phyloP scores from a whole-genome alignment of 2,113 vertebrate genomes.

The Lethenteron camtschaticum region DNA sequence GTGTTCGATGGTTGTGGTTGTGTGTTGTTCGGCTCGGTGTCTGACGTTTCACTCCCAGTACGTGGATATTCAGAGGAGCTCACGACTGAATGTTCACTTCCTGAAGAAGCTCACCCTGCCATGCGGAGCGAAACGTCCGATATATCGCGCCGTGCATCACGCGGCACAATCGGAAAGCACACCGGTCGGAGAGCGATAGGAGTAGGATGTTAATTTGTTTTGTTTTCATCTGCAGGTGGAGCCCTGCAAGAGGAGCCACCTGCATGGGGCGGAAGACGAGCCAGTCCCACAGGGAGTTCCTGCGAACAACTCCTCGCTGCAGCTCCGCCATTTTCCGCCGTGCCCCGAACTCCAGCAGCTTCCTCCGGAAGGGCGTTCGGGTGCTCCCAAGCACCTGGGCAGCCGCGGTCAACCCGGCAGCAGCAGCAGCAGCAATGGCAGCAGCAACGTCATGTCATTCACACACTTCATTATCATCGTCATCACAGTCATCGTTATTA shows the following conservation, averaged over 20 bases:
- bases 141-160: too few relatives aligned
- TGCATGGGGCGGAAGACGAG: constrained; percentile 37
- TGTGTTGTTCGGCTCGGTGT: too few relatives aligned
- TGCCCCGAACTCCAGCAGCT: constrained; percentile 29
- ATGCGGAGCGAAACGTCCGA: too few relatives aligned
- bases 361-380: constrained; percentile 23
- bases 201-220: too few relatives aligned
- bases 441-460: neutral
- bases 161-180: too few relatives aligned
- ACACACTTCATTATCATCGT: neutral
- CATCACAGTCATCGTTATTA: too few relatives aligned
- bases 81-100: too few relatives aligned
- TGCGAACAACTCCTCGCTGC: constrained; percentile 27
- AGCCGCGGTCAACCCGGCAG: neutral
- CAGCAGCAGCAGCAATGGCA: neutral
- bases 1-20: too few relatives aligned
- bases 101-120: too few relatives aligned
- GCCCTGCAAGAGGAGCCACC: constrained; percentile 14
- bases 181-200: neutral
- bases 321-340: constrained; percentile 34
- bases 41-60: too few relatives aligned
- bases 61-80: too few relatives aligned
- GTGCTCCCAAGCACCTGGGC: constrained; percentile 27
- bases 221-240: too few relatives aligned
- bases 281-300: constrained; percentile 36